A percentile compares a stretch with the other conserved stretches of the same genome.
These are phyloP conservation scores for Heliconius sara DNA, from an alignment of 2,888 invertebrate species.

Conservation along the genomic window DNA sequence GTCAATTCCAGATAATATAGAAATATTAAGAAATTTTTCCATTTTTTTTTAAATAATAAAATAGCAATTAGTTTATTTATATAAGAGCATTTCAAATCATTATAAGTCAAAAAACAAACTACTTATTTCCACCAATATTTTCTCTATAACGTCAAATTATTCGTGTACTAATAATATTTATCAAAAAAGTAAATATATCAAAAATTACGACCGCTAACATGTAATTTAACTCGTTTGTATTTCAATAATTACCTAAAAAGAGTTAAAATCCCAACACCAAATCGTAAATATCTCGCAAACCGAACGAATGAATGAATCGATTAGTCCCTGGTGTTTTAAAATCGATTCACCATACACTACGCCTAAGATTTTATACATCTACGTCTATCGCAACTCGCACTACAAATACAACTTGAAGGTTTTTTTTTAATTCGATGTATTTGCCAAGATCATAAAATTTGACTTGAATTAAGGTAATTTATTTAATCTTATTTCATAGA, in stretches of 20 bases:
- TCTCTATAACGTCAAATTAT: not conserved
- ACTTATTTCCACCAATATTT: not conserved
- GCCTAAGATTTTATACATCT: conserved; percentile 33
- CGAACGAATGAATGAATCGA: conserved; percentile 6
- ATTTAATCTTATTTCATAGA: conserved; percentile 5
- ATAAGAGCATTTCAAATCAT: not conserved
- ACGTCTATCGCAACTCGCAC: conserved; percentile 38
- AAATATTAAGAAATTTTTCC: conserved; percentile 28
- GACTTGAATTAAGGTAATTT: not conserved
- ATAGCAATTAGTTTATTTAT: not conserved
- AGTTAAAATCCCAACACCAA: not conserved
- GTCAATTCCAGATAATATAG: conserved; percentile 7
- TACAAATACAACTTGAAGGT: conserved; percentile 60
- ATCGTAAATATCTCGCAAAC: conserved; percentile 10
- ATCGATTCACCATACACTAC: conserved; percentile 12
- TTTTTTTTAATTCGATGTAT: conserved; percentile 73
- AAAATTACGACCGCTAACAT: conserved; percentile 14
- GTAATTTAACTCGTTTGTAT: conserved; percentile 1
- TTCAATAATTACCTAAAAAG: conserved; percentile 11
- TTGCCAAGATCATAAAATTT: not conserved
- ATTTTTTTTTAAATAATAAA: not conserved
- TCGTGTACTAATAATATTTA: conserved; percentile 7
- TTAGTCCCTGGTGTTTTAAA: not conserved
- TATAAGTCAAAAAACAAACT: not conserved
- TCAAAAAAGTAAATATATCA: conserved; percentile 26